Percentiles rank a stretch among this genome's conserved stretches.
phyloP scores from a whole-genome alignment of 2,888 invertebrate genomes.

The Ectemnius lituratus region DNA sequence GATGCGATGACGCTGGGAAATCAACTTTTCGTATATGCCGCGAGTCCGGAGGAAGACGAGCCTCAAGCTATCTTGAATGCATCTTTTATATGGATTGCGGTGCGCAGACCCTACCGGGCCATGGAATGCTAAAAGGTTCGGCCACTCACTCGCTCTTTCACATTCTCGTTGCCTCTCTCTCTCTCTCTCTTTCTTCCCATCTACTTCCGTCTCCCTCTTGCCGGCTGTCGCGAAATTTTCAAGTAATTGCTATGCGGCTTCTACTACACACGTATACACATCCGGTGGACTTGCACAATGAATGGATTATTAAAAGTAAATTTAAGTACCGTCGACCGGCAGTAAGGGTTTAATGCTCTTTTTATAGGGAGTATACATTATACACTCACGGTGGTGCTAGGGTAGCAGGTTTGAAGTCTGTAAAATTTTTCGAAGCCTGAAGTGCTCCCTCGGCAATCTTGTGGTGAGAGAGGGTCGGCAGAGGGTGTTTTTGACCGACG shows the following conservation, averaged over 20 bases:
- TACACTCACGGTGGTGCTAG: too few species aligned
- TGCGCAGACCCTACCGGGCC: slow-evolving; percentile 3
- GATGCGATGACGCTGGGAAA: slow-evolving; percentile 13
- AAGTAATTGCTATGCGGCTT: slow-evolving; percentile 15
- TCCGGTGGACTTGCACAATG: neutral
- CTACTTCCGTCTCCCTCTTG: neutral
- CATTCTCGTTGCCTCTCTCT: neutral
- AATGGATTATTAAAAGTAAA: slow-evolving; percentile 24
- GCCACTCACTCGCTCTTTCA: slow-evolving; percentile 10
- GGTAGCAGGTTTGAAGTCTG: too few species aligned
- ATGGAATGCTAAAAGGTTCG: slow-evolving; percentile 35
- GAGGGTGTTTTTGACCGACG: too few species aligned
- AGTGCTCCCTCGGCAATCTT: too few species aligned
- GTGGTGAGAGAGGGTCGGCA: too few species aligned
- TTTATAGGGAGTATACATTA: too few species aligned
- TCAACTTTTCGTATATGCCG: slow-evolving; percentile 15
- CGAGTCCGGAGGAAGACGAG: slow-evolving; percentile 18
- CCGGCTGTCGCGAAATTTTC: slow-evolving; percentile 19
- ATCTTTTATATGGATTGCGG: slow-evolving; percentile 38
- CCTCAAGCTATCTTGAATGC: slow-evolving; percentile 19
- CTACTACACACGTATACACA: slow-evolving; percentile 14
- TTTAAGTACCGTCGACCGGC: neutral
- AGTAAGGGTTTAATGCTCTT: too few species aligned
- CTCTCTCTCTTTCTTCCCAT: neutral
- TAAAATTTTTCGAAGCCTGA: too few species aligned